Evolutionary conservation across 1,140 invertebrate genomes (phyloP).

Genomic region (Pseudomyrmex pallidus): DNA sequence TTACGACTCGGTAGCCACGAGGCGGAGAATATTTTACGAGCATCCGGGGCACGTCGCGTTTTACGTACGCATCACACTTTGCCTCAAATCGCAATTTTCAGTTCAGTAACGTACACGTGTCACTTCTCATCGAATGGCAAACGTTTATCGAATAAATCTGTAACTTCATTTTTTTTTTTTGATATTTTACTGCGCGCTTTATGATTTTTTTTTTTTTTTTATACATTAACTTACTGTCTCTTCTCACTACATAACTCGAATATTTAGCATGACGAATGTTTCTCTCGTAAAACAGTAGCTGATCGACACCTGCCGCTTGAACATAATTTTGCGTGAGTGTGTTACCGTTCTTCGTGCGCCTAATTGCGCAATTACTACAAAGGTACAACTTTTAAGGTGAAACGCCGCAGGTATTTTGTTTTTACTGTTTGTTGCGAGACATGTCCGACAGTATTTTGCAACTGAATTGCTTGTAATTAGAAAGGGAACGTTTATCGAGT

Average conservation of each 20-base stretch:
- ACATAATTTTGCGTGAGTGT: slow-evolving; percentile 19
- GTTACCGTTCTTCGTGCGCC: slow-evolving; percentile 5
- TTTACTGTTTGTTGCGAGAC: slow-evolving; percentile 58
- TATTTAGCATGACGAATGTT: not conserved
- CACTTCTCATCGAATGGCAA: slow-evolving; percentile 14
- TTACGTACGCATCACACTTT: slow-evolving; percentile 62
- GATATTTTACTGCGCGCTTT: not conserved
- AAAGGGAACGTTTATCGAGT: slow-evolving; percentile 37
- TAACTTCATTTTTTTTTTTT: not conserved
- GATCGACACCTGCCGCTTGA: slow-evolving; percentile 33
- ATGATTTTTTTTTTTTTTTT: no score
- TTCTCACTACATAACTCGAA: no score
- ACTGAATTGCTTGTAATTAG: slow-evolving; percentile 37
- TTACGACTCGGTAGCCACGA: slow-evolving; percentile 72
- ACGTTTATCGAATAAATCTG: slow-evolving; percentile 12
- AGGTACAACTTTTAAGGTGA: slow-evolving; percentile 37
- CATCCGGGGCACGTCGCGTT: slow-evolving; percentile 65
- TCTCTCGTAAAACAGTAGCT: not conserved
- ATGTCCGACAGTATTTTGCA: slow-evolving; percentile 31
- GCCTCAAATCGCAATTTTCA: slow-evolving; percentile 52
- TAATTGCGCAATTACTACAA: slow-evolving; percentile 51
- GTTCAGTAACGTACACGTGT: not conserved
- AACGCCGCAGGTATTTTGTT: slow-evolving; percentile 30
- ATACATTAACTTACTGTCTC: no score
- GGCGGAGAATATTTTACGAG: slow-evolving; percentile 66